phyloP scores from a whole-genome alignment of 2,797 vertebrate genomes.

The Sebastes matsubarae region DNA sequence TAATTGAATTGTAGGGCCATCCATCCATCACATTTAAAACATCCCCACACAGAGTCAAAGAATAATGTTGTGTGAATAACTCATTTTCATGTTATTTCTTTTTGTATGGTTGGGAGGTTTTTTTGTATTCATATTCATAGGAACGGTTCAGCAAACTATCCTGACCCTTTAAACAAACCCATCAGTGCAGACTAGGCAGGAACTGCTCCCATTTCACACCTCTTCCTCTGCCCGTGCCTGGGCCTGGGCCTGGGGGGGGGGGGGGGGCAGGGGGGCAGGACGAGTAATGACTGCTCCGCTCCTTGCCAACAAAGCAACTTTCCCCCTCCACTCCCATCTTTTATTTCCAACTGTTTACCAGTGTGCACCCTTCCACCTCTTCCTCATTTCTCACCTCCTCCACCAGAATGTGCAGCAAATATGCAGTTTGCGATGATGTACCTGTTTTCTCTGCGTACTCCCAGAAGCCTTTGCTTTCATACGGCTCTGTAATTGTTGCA shows the following conservation, averaged over 20 bases:
- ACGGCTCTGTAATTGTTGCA: constrained; percentile 61
- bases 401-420: constrained; percentile 45
- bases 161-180: constrained; percentile 73
- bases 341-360: constrained; percentile 77
- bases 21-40: constrained; percentile 19
- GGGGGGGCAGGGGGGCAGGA: not conserved
- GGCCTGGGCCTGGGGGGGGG: not conserved
- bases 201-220: constrained; percentile 54
- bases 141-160: constrained; percentile 56
- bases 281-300: constrained; percentile 74
- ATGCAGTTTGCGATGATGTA: constrained; percentile 39
- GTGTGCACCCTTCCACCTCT: constrained; percentile 65
- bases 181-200: constrained; percentile 44
- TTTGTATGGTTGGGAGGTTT: constrained; percentile 35
- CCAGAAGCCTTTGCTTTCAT: constrained; percentile 33
- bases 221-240: constrained; percentile 43
- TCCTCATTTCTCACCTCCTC: constrained; percentile 85
- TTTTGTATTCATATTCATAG: constrained; percentile 59
- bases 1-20: not conserved
- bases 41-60: not conserved
- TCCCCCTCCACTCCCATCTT: constrained; percentile 63
- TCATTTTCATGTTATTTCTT: constrained; percentile 31
- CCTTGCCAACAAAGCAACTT: constrained; percentile 81
- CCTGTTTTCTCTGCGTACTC: constrained; percentile 38
- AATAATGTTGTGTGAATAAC: constrained; percentile 1